Evolutionary conservation across 2,888 invertebrate species (phyloP).

Genomic region (Lepidonotus clava): DNA sequence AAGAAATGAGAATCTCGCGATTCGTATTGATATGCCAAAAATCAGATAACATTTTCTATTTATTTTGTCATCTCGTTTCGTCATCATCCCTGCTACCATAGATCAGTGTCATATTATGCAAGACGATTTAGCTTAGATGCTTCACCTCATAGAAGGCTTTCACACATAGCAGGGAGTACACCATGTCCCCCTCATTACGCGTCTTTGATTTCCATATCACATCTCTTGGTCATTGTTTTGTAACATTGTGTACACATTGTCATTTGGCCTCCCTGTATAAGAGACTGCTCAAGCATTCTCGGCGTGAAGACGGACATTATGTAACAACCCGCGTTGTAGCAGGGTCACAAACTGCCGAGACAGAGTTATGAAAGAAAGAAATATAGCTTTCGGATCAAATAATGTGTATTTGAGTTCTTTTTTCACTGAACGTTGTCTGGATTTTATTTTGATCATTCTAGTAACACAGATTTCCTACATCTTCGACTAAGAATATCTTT

Average conservation of each 20-base stretch:
- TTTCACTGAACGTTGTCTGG: too few species aligned
- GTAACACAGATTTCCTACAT: too few species aligned
- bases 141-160: slow-evolving; percentile 20
- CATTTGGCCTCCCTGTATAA: background rate
- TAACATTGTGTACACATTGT: slow-evolving; percentile 32
- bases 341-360: slow-evolving; percentile 8
- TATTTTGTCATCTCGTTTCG: slow-evolving; percentile 21
- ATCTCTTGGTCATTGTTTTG: slow-evolving; percentile 30
- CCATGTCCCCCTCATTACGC: background rate
- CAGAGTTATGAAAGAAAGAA: background rate
- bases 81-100: background rate
- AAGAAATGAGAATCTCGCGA: slow-evolving; percentile 13
- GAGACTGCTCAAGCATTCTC: background rate
- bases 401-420: background rate
- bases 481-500: too few species aligned
- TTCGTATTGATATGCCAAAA: slow-evolving; percentile 10
- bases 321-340: slow-evolving; percentile 18
- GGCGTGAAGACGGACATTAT: background rate
- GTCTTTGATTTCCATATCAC: slow-evolving; percentile 25
- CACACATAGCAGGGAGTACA: background rate
- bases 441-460: too few species aligned
- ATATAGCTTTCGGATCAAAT: slow-evolving; percentile 11
- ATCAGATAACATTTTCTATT: background rate
- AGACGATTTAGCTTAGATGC: background rate
- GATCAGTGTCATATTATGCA: slow-evolving; percentile 7